Evolutionary conservation across 2,888 invertebrate genomes (phyloP).

Genomic region (Sisyra terminalis): DNA sequence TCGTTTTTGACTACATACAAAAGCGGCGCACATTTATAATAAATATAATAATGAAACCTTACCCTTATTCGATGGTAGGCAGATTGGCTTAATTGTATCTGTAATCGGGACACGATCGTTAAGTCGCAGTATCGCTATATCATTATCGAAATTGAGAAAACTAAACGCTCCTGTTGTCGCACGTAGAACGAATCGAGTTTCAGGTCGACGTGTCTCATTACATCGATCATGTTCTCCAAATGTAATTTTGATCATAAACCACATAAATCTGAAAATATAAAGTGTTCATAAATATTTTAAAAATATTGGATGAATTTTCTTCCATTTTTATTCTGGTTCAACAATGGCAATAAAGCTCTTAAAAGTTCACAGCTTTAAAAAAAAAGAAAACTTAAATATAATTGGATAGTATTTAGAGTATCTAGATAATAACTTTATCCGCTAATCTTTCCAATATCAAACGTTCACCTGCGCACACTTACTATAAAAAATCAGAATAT

Average conservation of each 20-base stretch:
- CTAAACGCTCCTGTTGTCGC: conserved; percentile 68
- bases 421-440: too few relatives aligned
- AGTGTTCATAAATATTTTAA: too few relatives aligned
- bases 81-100: conserved; percentile 65
- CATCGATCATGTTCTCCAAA: conserved; percentile 80
- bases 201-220: conserved; percentile 50
- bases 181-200: conserved; percentile 62
- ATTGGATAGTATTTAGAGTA: too few relatives aligned
- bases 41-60: conserved; percentile 17
- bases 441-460: too few relatives aligned
- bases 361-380: too few relatives aligned
- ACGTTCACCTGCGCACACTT: too few relatives aligned
- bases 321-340: too few relatives aligned
- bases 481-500: too few relatives aligned
- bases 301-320: too few relatives aligned
- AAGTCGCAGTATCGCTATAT: conserved; percentile 65
- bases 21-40: too few relatives aligned
- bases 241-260: conserved; percentile 83
- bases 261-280: conserved; percentile 57
- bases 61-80: conserved; percentile 54
- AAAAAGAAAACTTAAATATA: too few relatives aligned
- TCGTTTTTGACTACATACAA: not conserved
- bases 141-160: conserved; percentile 74
- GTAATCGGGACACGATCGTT: conserved; percentile 68
- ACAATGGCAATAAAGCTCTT: too few relatives aligned